Conservation (phyloP, 2,888 invertebrate species). For the Mythimna loreyi region DNA sequence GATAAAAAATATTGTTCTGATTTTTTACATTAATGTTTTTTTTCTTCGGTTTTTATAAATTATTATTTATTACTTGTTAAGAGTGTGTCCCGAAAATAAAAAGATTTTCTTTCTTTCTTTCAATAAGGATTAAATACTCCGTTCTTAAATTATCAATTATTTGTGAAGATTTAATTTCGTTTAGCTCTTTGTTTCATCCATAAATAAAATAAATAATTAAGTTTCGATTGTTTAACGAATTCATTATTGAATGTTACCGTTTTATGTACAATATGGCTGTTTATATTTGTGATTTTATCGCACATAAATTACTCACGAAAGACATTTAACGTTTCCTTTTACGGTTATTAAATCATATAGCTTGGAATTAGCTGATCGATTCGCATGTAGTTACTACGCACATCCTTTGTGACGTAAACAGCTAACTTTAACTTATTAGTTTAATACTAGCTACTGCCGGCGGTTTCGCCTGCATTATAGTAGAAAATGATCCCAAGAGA, state of each 20-base stretch:
- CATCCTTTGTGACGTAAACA: background rate
- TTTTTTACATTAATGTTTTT: slow-evolving; percentile 7
- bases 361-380: background rate
- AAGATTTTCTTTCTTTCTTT: no score
- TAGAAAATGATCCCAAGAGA: no score
- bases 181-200: background rate
- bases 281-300: background rate
- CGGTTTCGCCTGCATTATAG: no score
- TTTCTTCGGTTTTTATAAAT: no score
- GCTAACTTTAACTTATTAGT: background rate
- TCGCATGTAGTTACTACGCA: background rate
- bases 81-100: no score
- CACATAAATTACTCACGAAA: background rate
- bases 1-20: background rate
- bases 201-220: background rate
- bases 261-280: background rate
- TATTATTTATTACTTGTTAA: no score
- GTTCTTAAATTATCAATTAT: background rate
- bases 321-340: background rate
- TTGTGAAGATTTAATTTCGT: no score
- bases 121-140: background rate
- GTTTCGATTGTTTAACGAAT: background rate
- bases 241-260: background rate
- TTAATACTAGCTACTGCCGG: no score
- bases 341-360: background rate